These are phyloP conservation scores for Coregonus sp. DNA, from an alignment of 2,797 vertebrate genomes.

Conservation along the genomic window DNA sequence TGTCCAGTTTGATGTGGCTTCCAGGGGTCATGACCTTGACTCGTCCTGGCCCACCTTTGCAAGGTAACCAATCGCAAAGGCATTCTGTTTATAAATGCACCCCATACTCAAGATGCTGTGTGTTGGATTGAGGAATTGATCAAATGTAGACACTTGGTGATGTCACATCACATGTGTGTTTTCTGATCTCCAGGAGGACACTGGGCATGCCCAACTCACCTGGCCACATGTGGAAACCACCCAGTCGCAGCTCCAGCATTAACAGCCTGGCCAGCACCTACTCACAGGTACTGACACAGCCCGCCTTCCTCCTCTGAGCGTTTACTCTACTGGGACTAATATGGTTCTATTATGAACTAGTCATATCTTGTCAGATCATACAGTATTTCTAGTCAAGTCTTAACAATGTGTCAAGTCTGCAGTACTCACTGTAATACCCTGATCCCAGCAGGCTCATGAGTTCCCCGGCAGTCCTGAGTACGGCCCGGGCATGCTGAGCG, in stretches of 20 bases:
- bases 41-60: slow-evolving; percentile 94
- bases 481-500: slow-evolving; percentile 75
- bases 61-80: slow-evolving; percentile 73
- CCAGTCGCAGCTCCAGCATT: slow-evolving; percentile 94
- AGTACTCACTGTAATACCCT: too few relatives aligned
- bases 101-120: not conserved
- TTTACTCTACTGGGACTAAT: not conserved
- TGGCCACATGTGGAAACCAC: slow-evolving; percentile 88
- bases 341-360: not conserved
- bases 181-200: slow-evolving; percentile 79
- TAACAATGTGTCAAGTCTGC: too few relatives aligned
- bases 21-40: slow-evolving; percentile 92
- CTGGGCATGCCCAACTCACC: slow-evolving; percentile 81
- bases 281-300: slow-evolving; percentile 81
- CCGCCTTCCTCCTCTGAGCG: not conserved
- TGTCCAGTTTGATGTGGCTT: slow-evolving; percentile 91
- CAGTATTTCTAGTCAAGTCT: too few relatives aligned
- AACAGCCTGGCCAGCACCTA: slow-evolving; percentile 92
- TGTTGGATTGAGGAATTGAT: not conserved
- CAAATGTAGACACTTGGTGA: not conserved
- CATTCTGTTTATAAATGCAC: not conserved
- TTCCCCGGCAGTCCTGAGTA: slow-evolving; percentile 84
- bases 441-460: slow-evolving; percentile 78
- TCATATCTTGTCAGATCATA: not conserved
- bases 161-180: not conserved